These are phyloP conservation scores for Pleuronectes platessa DNA, from an alignment of 2,113 vertebrate species.

Conservation along the genomic window DNA sequence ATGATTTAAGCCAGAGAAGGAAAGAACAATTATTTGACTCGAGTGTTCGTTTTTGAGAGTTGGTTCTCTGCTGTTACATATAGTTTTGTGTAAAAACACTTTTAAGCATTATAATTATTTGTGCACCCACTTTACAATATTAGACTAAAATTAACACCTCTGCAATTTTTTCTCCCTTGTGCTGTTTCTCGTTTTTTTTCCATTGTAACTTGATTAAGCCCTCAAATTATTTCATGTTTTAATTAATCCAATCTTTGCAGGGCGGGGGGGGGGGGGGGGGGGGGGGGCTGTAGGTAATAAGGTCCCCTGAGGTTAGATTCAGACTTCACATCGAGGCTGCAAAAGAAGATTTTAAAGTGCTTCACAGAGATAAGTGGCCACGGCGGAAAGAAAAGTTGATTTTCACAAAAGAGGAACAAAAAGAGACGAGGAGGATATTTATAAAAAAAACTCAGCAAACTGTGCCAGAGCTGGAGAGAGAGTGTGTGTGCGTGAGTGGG, in stretches of 20 bases:
- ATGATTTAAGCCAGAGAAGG: too few species aligned
- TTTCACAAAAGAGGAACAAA: background rate
- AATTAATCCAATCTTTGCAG: constrained; percentile 20
- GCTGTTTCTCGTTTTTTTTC: background rate
- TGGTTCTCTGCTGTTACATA: too few species aligned
- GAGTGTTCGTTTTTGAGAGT: too few species aligned
- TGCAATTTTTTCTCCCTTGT: too few species aligned
- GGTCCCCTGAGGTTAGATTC: constrained; percentile 20
- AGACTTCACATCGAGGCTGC: background rate
- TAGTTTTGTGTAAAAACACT: too few species aligned
- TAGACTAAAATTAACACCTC: background rate
- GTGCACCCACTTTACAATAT: too few species aligned
- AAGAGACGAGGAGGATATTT: constrained; percentile 16
- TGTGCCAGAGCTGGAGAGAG: background rate
- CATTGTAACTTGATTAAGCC: background rate
- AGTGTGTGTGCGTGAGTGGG: constrained; percentile 3
- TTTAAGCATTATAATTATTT: too few species aligned
- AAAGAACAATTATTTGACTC: too few species aligned
- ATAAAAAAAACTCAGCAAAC: constrained; percentile 2
- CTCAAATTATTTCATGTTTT: constrained; percentile 14
- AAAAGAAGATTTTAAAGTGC: background rate
- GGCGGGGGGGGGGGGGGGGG: background rate
- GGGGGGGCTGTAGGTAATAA: constrained; percentile 21
- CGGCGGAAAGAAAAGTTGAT: background rate
- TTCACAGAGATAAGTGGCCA: background rate